Conservation (phyloP, 2,113 vertebrate genomes). For the Oncorhynchus mykiss region DNA sequence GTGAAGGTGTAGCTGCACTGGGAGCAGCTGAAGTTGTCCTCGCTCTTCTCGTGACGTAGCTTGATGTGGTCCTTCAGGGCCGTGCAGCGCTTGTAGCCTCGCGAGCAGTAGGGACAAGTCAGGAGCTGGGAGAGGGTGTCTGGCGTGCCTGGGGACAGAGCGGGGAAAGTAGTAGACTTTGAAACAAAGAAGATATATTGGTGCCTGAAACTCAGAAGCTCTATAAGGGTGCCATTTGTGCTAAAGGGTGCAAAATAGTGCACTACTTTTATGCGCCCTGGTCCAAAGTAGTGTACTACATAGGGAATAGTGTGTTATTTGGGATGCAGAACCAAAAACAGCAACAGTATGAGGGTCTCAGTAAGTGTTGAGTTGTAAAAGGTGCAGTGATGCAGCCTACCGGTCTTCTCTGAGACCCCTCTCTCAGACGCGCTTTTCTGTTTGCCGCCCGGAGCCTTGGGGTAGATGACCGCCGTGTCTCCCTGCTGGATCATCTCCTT, state of each 20-base stretch:
- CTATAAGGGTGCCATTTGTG: too few species aligned
- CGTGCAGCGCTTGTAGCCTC: conserved; percentile 96
- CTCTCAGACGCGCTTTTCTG: conserved; percentile 78
- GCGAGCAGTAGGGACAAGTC: conserved; percentile 93
- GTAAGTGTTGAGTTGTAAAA: too few species aligned
- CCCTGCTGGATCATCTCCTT: conserved; percentile 88
- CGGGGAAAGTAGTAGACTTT: neutral
- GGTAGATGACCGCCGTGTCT: conserved; percentile 87
- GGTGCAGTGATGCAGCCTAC: conserved; percentile 60
- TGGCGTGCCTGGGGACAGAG: conserved; percentile 77
- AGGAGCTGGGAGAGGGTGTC: conserved; percentile 91
- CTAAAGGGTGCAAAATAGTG: too few species aligned
- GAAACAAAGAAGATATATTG: too few species aligned
- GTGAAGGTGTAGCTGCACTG: conserved; percentile 97
- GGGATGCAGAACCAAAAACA: accelerated
- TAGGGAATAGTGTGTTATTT: too few species aligned
- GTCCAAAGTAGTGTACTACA: too few species aligned
- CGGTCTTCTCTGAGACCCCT: conserved; percentile 90
- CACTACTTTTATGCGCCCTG: too few species aligned
- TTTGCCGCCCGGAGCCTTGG: conserved; percentile 89
- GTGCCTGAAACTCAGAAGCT: too few species aligned
- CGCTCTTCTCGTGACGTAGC: conserved; percentile 94
- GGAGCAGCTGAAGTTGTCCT: conserved; percentile 96
- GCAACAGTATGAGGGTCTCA: too few species aligned
- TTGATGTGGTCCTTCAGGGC: conserved; percentile 98